phyloP scores from a whole-genome alignment of 2,888 invertebrate species.

The Caenorhabditis uteleia region DNA sequence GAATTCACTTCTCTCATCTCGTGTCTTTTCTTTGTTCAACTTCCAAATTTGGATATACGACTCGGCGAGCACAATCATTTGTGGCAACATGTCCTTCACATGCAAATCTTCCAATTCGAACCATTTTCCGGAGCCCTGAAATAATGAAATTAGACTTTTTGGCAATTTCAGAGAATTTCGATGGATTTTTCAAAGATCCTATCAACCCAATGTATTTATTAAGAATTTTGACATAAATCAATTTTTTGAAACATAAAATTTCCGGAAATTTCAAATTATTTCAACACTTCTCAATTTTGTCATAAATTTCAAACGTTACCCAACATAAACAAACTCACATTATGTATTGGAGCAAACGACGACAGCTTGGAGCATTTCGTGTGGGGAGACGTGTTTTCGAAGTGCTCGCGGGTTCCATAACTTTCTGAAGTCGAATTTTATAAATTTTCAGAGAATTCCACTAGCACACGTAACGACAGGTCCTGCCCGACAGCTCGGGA shows the following conservation, averaged over 20 bases:
- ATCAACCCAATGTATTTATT: too few relatives aligned
- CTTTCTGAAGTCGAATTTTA: too few relatives aligned
- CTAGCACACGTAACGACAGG: too few relatives aligned
- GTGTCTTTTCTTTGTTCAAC: conserved; percentile 64
- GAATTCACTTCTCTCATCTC: conserved; percentile 62
- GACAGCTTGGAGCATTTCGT: conserved; percentile 90
- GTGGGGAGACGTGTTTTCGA: conserved; percentile 98
- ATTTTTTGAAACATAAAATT: too few relatives aligned
- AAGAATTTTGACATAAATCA: too few relatives aligned
- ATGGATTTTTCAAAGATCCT: too few relatives aligned
- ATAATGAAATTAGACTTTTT: conserved; percentile 77
- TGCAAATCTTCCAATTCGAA: conserved; percentile 92
- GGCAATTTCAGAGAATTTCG: conserved; percentile 80
- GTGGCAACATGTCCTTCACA: conserved; percentile 95
- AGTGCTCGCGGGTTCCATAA: conserved; percentile 99
- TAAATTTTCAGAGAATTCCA: too few relatives aligned
- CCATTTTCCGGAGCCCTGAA: conserved; percentile 83
- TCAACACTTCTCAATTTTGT: too few relatives aligned
- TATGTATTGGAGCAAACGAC: conserved; percentile 93
- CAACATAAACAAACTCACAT: conserved; percentile 99
- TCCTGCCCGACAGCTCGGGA: too few relatives aligned
- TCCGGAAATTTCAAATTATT: too few relatives aligned
- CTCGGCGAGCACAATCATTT: conserved; percentile 98
- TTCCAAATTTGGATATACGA: conserved; percentile 83
- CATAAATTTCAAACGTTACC: too few relatives aligned